Evolutionary conservation across 2,888 invertebrate species (phyloP), one percentile per base, ranked within the genome.

Genomic region (Empis livida): DNA sequence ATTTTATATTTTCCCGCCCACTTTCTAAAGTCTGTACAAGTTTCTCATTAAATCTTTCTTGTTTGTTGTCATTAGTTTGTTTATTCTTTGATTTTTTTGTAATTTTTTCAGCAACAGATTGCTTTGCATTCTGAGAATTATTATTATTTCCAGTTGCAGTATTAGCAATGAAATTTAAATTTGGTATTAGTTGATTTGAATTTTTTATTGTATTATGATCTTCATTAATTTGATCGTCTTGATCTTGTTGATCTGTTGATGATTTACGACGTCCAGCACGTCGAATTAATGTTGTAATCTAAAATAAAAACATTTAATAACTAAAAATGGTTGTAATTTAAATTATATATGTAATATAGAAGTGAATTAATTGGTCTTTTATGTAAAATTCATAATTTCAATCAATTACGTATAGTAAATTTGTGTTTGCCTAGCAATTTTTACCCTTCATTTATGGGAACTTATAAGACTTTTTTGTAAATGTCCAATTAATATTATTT

Each of bases 211-310:
- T 8, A 17, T 15, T 11, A 2, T 17, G 50, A 43, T 59, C 61
- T 49, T 57, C 57, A 44, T 43, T 32, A 42, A 35, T n/a, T 27
- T 37, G 17, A 45, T 45, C 40, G 2, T 27, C 23, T 44, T 49
- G 44, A 8, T 40, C 43, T 20, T 51, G 45, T 32, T 47, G 46
- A 40, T 54, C 49, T 46, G 53, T 45, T 45, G 52, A 49, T 27
- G 54, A 47, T 40, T 61, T 57, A 40, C 55, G 59, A 30, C 61
- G 58, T 46, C 59, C 60, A 51, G 59, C 61, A 41, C 65, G 61
- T 30, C 67, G 64, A 42, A 68, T 59, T 51, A 67, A 49, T n/a
- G 67, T 62, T 47, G 67, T 65, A 46, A 67, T 61, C 67, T 67
- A 49, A 9, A 56, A 27, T 9, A 41, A 41, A 41, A 13, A n/a